phyloP scores from a whole-genome alignment of 2,797 vertebrate genomes.

The Silurus lanzhouensis region DNA sequence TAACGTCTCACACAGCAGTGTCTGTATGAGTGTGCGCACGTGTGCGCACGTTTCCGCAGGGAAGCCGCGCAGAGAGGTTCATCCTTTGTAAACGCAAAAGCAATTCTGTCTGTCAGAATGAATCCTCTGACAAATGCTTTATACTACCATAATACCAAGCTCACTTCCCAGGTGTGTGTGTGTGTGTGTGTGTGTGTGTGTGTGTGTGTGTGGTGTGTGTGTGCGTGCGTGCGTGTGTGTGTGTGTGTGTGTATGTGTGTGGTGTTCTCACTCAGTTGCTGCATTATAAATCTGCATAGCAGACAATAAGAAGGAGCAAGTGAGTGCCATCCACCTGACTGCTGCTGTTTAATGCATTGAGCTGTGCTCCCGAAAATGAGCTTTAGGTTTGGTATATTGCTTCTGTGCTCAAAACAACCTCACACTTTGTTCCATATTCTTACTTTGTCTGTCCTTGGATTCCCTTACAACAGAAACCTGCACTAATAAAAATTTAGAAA shows the following conservation, averaged over 20 bases:
- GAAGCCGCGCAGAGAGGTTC: slow-evolving; percentile 45
- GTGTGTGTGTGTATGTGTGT: slow-evolving; percentile 6
- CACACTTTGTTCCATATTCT: slow-evolving; percentile 4
- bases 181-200: neutral
- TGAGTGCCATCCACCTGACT: slow-evolving; percentile 8
- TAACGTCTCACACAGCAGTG: slow-evolving; percentile 52
- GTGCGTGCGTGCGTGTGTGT: neutral
- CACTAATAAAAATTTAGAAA: neutral
- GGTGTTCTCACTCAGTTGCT: neutral
- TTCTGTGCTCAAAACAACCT: neutral
- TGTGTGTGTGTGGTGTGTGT: neutral
- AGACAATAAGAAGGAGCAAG: slow-evolving; percentile 10
- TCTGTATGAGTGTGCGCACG: slow-evolving; percentile 50
- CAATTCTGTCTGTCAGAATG: slow-evolving; percentile 64
- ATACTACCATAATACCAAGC: slow-evolving; percentile 56
- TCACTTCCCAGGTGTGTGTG: slow-evolving; percentile 51
- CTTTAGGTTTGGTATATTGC: slow-evolving; percentile 9
- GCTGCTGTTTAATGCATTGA: slow-evolving; percentile 33
- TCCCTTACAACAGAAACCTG: neutral
- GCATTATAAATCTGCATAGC: slow-evolving; percentile 33
- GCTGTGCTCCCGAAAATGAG: slow-evolving; percentile 4
- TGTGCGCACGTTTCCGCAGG: slow-evolving; percentile 33
- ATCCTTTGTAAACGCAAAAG: slow-evolving; percentile 65
- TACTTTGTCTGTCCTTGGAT: neutral
- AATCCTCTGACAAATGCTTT: slow-evolving; percentile 63